phyloP scores from a whole-genome alignment of 2,797 vertebrate genomes.

The Synanceia verrucosa region DNA sequence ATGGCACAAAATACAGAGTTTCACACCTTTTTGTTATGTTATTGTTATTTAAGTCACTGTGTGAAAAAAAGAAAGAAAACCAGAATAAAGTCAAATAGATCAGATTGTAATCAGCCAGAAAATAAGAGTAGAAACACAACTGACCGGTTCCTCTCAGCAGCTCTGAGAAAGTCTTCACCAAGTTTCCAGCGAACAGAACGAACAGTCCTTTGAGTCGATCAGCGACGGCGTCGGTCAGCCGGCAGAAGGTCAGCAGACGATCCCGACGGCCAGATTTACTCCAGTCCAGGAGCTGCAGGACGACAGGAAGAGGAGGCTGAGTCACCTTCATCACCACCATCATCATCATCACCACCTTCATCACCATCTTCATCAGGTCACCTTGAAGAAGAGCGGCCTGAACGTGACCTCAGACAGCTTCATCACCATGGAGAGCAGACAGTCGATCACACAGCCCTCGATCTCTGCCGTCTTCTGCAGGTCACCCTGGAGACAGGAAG shows the following conservation, averaged over 20 bases:
- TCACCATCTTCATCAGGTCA: constrained; percentile 40
- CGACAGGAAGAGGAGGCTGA: not conserved
- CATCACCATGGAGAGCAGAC: constrained; percentile 92
- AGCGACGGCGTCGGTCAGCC: constrained; percentile 86
- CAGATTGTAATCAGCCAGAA: not conserved
- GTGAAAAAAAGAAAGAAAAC: no score
- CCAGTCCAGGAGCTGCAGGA: constrained; percentile 92
- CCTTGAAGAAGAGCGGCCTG: constrained; percentile 97
- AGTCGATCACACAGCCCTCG: constrained; percentile 87
- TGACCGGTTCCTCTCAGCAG: constrained; percentile 82
- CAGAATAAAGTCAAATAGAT: not conserved
- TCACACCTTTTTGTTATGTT: no score
- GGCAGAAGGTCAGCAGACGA: constrained; percentile 90
- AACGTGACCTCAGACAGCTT: constrained; percentile 96
- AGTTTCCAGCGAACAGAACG: constrained; percentile 92
- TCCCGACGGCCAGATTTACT: constrained; percentile 85
- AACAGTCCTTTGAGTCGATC: constrained; percentile 93
- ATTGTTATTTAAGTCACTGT: no score
- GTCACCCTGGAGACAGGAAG: constrained; percentile 80
- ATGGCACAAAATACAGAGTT: no score
- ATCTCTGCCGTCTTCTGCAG: constrained; percentile 84
- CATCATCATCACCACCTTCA: not conserved
- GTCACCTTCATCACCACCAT: not conserved
- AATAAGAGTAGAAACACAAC: not conserved
- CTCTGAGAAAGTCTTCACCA: constrained; percentile 91